Evolutionary conservation across 2,113 vertebrate species (phyloP).

Genomic region (Pteruthius melanotis): DNA sequence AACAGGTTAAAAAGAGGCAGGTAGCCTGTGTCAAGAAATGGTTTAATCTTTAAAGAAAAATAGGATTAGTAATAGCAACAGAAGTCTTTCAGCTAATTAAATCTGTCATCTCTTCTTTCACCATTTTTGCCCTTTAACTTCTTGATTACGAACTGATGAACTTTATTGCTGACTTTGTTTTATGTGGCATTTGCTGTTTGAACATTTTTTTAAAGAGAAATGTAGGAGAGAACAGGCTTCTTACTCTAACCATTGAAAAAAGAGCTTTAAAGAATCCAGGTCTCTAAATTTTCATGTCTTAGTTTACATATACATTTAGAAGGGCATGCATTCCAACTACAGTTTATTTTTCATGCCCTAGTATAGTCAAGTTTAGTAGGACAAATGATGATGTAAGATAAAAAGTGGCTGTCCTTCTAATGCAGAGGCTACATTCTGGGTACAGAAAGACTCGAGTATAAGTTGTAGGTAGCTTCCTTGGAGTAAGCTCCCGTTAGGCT

Average conservation of each 20-base stretch:
- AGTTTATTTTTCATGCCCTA: neutral
- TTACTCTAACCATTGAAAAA: neutral
- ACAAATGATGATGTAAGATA: neutral
- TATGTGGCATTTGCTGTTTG: neutral
- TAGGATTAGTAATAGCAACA: neutral
- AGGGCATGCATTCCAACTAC: neutral
- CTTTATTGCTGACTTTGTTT: neutral
- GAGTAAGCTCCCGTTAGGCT: neutral
- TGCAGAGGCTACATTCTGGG: neutral
- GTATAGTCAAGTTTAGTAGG: neutral
- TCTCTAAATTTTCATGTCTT: neutral
- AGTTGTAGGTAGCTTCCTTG: neutral
- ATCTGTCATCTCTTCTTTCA: neutral
- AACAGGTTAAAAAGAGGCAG: neutral
- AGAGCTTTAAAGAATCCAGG: neutral
- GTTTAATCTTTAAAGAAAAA: neutral
- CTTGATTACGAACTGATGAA: neutral
- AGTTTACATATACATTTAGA: neutral
- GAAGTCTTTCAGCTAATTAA: neutral
- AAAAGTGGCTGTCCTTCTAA: neutral
- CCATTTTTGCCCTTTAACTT: neutral
- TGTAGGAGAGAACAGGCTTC: neutral
- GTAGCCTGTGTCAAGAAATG: neutral
- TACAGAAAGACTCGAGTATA: neutral
- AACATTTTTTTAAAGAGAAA: neutral